Base-by-base conservation (phyloP, 1,140 invertebrate species). In the Brachionus asplanchnoidis region DNA sequence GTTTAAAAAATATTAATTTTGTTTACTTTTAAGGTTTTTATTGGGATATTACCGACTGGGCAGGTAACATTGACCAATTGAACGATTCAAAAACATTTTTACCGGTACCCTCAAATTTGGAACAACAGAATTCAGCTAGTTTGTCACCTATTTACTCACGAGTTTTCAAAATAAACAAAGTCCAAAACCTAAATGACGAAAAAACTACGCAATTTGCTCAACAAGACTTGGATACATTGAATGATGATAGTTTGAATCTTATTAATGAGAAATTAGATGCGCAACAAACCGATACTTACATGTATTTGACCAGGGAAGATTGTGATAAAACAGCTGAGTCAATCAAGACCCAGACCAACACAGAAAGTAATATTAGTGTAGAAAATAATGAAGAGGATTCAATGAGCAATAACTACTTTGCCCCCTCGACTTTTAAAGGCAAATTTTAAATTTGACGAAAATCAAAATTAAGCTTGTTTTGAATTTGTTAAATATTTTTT, bases 41-140 rank as follows among this genome's bases (percentile, higher is more conserved):
- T 68, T 82, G 79, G 79, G 79, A 82, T 82, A 82, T 82, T 65
- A 82, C 79, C 17, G 79, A 82, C 53, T 82, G 79, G 79, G 79
- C 79, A 20, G 79, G 79, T 42, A 46, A 46, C 11, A 28, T 40
- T 1, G 79, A 68, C 11, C 42, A 46, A 17, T 28, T 32, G 9
- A 23, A 42, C 53, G 79, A 82, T 6, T 68, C 53, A 20, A 60
- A 82, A 42, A 60, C 36, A 9, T 60, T 46, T 46, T 20, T 32
- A 60, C 50, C 79, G 53, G 42, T 65, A 82, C 36, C 60, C 1
- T 65, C 36, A n/a, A 60, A 60, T 65, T 32, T 26, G 36, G 36
- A 82, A 60, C 53, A 60, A 9, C 53, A 60, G 20, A 60, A 60
- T 60, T 60, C 53, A 60, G 53, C 53, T 60, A 36, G 53, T 12